These are phyloP conservation scores for Ibycter americanus DNA, from an alignment of 2,797 vertebrate species.

Conservation along the genomic window DNA sequence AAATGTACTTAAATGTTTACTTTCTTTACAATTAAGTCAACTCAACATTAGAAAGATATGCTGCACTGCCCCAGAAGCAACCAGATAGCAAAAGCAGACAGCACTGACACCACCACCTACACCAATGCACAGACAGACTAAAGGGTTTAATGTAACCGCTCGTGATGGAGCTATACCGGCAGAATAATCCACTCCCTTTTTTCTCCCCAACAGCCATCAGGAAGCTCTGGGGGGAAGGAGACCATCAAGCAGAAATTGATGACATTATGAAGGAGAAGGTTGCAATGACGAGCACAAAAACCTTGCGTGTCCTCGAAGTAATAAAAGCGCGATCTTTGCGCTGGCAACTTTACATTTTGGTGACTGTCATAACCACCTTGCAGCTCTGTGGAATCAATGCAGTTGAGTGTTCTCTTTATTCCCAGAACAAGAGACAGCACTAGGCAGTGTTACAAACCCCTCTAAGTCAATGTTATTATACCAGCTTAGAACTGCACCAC, in stretches of 20 bases:
- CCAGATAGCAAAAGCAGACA: background rate
- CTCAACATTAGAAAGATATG: background rate
- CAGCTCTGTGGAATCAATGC: constrained; percentile 92
- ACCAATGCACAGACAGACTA: background rate
- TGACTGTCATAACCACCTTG: constrained; percentile 87
- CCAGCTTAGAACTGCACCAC: background rate
- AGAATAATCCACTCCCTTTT: background rate
- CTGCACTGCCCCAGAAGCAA: background rate
- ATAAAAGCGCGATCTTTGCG: constrained; percentile 80
- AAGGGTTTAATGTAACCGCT: background rate
- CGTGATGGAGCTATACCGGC: background rate
- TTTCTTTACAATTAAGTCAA: background rate
- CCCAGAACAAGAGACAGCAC: background rate
- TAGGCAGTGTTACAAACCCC: background rate
- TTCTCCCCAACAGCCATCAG: constrained; percentile 78
- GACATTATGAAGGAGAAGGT: constrained; percentile 88
- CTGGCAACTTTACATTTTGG: constrained; percentile 85
- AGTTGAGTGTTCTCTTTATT: constrained; percentile 70
- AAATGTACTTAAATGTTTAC: background rate
- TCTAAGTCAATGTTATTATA: background rate
- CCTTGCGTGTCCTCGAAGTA: constrained; percentile 81
- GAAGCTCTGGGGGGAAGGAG: constrained; percentile 82
- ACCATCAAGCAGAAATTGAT: constrained; percentile 82
- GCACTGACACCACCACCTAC: background rate
- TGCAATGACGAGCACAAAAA: constrained; percentile 72